These are phyloP conservation scores for Leptinotarsa peninsularis DNA, from an alignment of 2,888 invertebrate genomes.

Conservation along the genomic window DNA sequence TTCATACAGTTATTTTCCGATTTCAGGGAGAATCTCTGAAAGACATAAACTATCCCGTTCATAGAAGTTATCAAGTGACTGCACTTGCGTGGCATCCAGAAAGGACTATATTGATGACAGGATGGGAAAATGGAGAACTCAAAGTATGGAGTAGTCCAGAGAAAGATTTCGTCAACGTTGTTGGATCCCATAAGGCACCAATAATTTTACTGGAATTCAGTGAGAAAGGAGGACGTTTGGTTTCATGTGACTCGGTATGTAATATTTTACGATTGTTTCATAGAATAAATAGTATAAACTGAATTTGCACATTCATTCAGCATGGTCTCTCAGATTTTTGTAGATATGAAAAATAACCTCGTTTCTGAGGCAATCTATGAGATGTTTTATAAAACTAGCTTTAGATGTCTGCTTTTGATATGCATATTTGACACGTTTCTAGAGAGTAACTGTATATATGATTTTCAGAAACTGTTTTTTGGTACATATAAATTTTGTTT, in stretches of 20 bases:
- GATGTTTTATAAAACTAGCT: no score
- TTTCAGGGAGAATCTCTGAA: constrained; percentile 79
- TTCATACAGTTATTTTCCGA: neutral
- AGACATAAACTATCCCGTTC: constrained; percentile 81
- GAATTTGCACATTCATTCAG: no score
- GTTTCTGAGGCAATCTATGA: no score
- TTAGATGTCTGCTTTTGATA: no score
- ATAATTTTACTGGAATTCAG: constrained; percentile 79
- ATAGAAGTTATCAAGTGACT: constrained; percentile 83
- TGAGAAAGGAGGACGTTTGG: constrained; percentile 83
- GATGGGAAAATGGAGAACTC: constrained; percentile 94
- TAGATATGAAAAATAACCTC: no score
- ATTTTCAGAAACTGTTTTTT: no score
- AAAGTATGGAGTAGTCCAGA: constrained; percentile 83
- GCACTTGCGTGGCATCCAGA: constrained; percentile 92
- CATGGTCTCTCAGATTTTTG: no score
- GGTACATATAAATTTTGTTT: no score
- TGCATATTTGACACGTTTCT: no score
- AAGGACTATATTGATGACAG: constrained; percentile 82
- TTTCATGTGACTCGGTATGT: constrained; percentile 84
- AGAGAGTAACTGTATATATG: no score
- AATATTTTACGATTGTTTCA: constrained; percentile 17
- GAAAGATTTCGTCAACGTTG: constrained; percentile 75
- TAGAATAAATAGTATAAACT: neutral
- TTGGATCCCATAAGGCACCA: constrained; percentile 77